Conservation (phyloP, 2,888 invertebrate genomes). For the Belgica antarctica region DNA sequence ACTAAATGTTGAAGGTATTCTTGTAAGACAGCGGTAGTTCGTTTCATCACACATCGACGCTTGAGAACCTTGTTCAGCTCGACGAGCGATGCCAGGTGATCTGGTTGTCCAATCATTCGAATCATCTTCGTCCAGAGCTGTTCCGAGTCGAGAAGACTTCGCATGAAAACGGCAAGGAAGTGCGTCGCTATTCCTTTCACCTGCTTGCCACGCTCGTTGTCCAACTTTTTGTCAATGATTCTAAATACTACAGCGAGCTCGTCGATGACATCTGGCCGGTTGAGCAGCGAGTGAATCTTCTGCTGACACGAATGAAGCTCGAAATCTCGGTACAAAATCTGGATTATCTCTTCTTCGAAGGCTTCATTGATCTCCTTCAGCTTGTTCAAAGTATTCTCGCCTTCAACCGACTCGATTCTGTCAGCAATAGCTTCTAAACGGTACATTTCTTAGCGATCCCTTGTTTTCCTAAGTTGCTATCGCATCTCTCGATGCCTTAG, state of each 20-base stretch:
- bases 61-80: not conserved
- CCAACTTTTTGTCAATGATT: not conserved
- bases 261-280: not conserved
- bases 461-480: no score
- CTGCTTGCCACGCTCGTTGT: not conserved
- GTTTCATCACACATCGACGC: not conserved
- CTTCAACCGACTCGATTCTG: no score
- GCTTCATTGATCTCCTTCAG: no score
- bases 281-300: not conserved
- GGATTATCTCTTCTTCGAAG: no score
- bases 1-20: not conserved
- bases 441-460: no score
- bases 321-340: no score
- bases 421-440: slow-evolving; percentile 2
- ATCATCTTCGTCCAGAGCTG: not conserved
- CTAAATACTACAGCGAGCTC: not conserved
- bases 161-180: not conserved
- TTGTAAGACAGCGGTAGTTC: not conserved
- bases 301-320: no score
- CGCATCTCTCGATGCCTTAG: no score
- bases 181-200: not conserved
- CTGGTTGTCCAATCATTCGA: not conserved
- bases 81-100: not conserved
- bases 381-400: no score
- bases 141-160: not conserved